Evolutionary conservation across 2,888 invertebrate species (phyloP), one percentile per base, ranked within the genome.

Genomic region (Glaucopsyche alexis): DNA sequence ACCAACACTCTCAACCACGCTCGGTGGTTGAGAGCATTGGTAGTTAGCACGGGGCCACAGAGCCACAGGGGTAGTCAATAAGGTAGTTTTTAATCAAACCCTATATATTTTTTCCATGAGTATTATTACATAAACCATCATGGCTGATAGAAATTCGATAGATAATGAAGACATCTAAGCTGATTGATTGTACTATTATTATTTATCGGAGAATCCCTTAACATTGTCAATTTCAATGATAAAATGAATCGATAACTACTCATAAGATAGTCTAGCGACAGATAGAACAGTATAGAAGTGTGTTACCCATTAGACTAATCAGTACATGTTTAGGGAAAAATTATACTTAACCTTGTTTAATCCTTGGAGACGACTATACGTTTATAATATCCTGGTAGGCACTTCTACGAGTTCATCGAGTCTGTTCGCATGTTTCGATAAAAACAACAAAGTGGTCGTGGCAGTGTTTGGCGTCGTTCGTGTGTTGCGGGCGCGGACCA

Each of bases 391-490:
- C 42, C 67, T 45, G 42, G 67, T 11, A 29, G 29, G 29, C 49
- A 29, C 47, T 69, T 69, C 69, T 69, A 69, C 19, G 13, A 69
- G 29, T 19, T 69, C 11, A 65, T 14, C 69, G 29, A 49, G 49
- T 69, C 69, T 69, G 29, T 38, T 9, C 38, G 19, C 29, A 19
- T 69, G 49, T 69, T 69, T 65, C 64, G 64, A 65, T 65, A 65
- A 29, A 29, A 55, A n/a, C 29, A 67, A 9, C 16, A 67, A 55
- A 3, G 19, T 60, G 29, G 60, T 60, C 29, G 60, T 19, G 29
- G 60, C 29, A 11, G 60, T 67, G 42, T 9, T 67, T 13, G 42
- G 16, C 40, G 67, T 11, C n/a, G 67, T 67, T 42, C 42, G 16
- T 16, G 67, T 16, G 16, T n/a, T 7, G 40, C 42, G 67, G 42